Percentiles rank a stretch among this genome's conserved stretches.
Conservation (phyloP, 53 echinoderm and acorn worm species). For the Henricia sp. region DNA sequence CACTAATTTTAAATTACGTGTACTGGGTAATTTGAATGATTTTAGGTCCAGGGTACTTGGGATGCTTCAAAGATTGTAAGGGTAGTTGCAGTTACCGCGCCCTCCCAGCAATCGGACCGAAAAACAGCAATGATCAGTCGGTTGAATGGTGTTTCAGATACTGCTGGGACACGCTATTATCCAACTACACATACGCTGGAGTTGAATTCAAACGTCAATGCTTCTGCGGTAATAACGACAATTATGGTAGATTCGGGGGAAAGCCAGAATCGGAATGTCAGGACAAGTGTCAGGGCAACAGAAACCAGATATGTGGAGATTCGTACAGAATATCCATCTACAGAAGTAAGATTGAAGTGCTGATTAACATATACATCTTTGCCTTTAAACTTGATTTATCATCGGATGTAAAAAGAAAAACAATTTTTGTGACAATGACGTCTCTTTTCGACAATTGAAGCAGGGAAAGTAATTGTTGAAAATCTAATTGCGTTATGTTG, state of each 20-base stretch:
- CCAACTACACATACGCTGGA: conserved; percentile 12
- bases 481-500: too few species aligned
- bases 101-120: background rate
- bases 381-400: too few species aligned
- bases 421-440: too few species aligned
- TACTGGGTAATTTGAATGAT: background rate
- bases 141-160: conserved; percentile 26
- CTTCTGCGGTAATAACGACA: conserved; percentile 48
- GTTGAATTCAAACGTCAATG: conserved; percentile 6
- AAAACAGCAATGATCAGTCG: background rate
- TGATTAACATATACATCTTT: too few species aligned
- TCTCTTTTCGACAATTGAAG: too few species aligned
- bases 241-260: conserved; percentile 26
- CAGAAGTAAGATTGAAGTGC: conserved; percentile 29
- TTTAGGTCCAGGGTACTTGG: conserved; percentile 38
- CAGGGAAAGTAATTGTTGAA: too few species aligned
- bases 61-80: background rate
- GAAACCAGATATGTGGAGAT: conserved; percentile 34
- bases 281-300: conserved; percentile 2
- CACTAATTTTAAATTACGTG: too few species aligned
- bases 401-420: too few species aligned
- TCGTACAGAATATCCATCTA: conserved; percentile 24
- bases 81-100: conserved; percentile 3
- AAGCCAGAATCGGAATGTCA: background rate
- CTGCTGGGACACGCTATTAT: background rate